Evolutionary conservation across 2,113 vertebrate genomes (phyloP).

Genomic region (Eleginops maclovinus): DNA sequence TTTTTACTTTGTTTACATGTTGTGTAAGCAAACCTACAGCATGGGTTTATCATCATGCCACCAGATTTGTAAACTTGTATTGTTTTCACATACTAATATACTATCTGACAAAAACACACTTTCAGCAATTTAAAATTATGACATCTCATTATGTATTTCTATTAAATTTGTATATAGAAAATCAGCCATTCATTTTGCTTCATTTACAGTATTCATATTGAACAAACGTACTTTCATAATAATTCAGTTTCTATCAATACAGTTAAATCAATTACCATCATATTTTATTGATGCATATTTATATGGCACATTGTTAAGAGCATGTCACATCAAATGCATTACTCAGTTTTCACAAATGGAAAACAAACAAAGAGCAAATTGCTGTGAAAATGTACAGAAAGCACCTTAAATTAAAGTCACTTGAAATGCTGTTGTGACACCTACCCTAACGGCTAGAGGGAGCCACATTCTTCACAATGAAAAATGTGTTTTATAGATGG

Average conservation of each 20-base stretch:
- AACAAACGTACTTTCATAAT: neutral
- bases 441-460: neutral
- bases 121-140: too few species aligned
- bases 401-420: neutral
- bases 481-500: neutral
- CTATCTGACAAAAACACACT: too few species aligned
- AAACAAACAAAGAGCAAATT: neutral
- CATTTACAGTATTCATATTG: too few species aligned
- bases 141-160: too few species aligned
- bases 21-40: too few species aligned
- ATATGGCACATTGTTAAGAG: neutral
- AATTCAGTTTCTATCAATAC: neutral
- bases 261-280: too few species aligned
- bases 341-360: neutral
- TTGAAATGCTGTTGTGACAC: neutral
- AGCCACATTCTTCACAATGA: slow-evolving; percentile 13
- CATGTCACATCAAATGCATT: neutral
- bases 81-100: too few species aligned
- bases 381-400: neutral
- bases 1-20: too few species aligned
- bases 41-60: too few species aligned
- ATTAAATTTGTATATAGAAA: too few species aligned
- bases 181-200: too few species aligned
- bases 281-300: neutral
- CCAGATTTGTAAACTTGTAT: too few species aligned